These are phyloP conservation scores for Atopsyche davidsoni DNA, from an alignment of 1,140 invertebrate species.

Conservation along the genomic window DNA sequence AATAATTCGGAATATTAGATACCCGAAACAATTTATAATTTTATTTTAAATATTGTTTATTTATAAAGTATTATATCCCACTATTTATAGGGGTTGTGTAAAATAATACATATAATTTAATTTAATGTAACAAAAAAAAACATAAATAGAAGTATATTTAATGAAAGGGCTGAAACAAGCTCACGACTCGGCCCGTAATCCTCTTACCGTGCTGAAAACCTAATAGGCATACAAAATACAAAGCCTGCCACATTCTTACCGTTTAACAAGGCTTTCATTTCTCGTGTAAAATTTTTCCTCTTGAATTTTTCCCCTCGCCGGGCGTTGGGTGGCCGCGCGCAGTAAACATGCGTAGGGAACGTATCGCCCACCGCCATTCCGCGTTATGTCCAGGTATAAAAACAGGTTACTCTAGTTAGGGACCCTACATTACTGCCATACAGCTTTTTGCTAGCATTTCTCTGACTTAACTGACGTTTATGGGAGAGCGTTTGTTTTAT, in stretches of 20 bases:
- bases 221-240: conserved; percentile 6
- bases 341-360: not conserved
- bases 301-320: conserved; percentile 28
- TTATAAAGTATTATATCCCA: too few species aligned
- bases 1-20: too few species aligned
- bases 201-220: not conserved
- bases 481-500: too few species aligned
- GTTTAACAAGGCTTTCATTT: conserved; percentile 30
- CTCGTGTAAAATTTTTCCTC: conserved; percentile 29
- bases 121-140: not conserved
- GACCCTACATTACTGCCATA: too few species aligned
- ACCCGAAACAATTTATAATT: too few species aligned
- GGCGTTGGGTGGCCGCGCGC: conserved; percentile 10
- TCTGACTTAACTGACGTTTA: too few species aligned
- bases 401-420: too few species aligned
- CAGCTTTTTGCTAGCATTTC: too few species aligned
- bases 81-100: too few species aligned
- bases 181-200: not conserved
- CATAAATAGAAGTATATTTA: not conserved
- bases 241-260: conserved; percentile 25
- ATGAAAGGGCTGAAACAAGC: not conserved
- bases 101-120: not conserved
- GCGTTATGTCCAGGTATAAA: conserved; percentile 11
- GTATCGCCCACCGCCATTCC: not conserved
- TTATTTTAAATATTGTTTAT: too few species aligned